Percentiles rank a stretch among this genome's conserved stretches.
Evolutionary conservation across 2,113 vertebrate genomes (phyloP).

Genomic region (Heterocephalus glaber): DNA sequence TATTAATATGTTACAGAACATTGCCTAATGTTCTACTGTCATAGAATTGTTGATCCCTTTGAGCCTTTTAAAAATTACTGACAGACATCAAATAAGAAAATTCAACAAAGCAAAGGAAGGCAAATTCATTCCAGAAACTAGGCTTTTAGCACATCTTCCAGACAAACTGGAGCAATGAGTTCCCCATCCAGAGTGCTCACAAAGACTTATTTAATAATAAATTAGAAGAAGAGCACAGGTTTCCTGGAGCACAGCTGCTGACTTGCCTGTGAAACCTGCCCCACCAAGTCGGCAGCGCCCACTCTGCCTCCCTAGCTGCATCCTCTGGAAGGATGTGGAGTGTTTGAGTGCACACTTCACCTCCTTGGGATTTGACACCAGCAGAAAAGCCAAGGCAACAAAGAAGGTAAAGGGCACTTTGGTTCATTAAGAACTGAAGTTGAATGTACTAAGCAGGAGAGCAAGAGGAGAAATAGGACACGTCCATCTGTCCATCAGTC

Average conservation of each 20-base stretch:
- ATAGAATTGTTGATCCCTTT: background rate
- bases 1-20: background rate
- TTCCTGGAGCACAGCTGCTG: background rate
- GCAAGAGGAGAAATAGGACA: background rate
- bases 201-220: too few relatives aligned
- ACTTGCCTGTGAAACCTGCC: background rate
- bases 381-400: background rate
- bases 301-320: background rate
- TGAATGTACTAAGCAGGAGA: background rate
- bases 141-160: background rate
- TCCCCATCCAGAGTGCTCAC: background rate
- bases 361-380: background rate
- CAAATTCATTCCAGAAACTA: background rate
- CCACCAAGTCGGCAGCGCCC: background rate
- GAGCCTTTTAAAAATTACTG: background rate
- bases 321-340: background rate
- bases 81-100: background rate
- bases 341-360: background rate
- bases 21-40: background rate
- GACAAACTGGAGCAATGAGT: background rate
- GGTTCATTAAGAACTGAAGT: background rate
- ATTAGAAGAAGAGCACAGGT: background rate
- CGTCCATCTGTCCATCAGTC: too few relatives aligned
- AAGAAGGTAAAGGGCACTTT: background rate
- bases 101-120: background rate